phyloP scores from a whole-genome alignment of 2,113 vertebrate genomes.

The Amphiprion ocellaris region DNA sequence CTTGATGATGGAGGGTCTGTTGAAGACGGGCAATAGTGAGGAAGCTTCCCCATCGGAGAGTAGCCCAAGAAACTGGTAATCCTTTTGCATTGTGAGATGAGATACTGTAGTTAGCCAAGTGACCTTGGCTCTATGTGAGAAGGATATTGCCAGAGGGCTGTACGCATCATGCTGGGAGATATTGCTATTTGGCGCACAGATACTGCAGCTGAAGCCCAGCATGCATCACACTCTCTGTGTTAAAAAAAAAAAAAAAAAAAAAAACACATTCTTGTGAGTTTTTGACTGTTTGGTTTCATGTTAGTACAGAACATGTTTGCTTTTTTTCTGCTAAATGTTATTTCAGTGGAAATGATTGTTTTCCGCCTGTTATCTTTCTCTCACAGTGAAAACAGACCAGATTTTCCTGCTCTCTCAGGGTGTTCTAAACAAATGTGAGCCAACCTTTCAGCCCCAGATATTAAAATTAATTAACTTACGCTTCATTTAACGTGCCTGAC shows the following conservation, averaged over 20 bases:
- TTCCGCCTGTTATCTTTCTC: conserved; percentile 25
- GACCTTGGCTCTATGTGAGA: conserved; percentile 76
- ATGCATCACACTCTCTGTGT: conserved; percentile 33
- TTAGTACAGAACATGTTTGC: neutral
- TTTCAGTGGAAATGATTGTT: conserved; percentile 1
- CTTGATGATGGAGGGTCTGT: conserved; percentile 29
- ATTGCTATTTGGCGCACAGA: conserved; percentile 68
- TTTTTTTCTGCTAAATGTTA: neutral
- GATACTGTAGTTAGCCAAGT: conserved; percentile 64
- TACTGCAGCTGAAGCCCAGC: conserved; percentile 65
- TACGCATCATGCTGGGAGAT: conserved; percentile 66
- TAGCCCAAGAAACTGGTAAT: conserved; percentile 46
- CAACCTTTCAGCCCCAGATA: conserved; percentile 11
- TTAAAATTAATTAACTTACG: conserved; percentile 36
- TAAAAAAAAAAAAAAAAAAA: conserved; percentile 7
- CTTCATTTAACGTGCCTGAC: conserved; percentile 16
- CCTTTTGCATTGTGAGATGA: conserved; percentile 67
- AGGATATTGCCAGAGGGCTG: conserved; percentile 74
- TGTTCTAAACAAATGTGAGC: conserved; percentile 17
- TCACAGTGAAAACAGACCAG: neutral
- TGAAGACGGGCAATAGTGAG: conserved; percentile 22
- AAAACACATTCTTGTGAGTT: conserved; percentile 20
- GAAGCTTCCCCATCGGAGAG: conserved; percentile 33
- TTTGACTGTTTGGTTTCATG: conserved; percentile 11
- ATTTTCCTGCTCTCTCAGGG: neutral